Base-by-base conservation (phyloP, 2,888 invertebrate genomes). In the Morpho achilles region DNA sequence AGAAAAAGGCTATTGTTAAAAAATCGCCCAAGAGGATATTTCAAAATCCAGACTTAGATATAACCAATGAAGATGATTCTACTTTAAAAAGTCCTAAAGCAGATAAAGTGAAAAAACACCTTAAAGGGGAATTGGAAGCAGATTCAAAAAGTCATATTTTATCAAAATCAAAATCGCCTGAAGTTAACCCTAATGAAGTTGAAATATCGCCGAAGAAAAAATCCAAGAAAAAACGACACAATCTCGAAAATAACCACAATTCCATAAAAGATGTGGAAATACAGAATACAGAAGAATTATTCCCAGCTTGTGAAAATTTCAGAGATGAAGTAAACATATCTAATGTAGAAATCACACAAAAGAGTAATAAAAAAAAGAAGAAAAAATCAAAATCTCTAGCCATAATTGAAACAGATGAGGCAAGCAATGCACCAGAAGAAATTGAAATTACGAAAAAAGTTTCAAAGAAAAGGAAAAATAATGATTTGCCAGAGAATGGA, bases 11-110 rank as follows among this genome's bases (percentile, higher is more conserved):
- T 43, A 79, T 90, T 23, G 77, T 84, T 6, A 90, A 90, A 63
- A 90, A 89, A 60, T 88, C 89, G 0, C 90, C 90, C 0, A 90
- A 90, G 66, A 80, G 90, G 60, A 90, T 90, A 68, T 90, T 90
- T 52, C 73, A 87, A 64, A 87, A 83, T 58, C 77, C 81, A 3
- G 86, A 87, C 53, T 67, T 83, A 59, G 87, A 88, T 52, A 62
- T 67, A 3, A 77, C 79, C 0, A 76, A 74, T 8, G 72, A 70
- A n/a, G 80, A 81, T 51, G 68, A 68, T 50, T 46, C 63, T 7
- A 70, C 58, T 58, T 2, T 69, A 4, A 61, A 59, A 0, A 87
- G 85, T 60, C 84, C 87, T 0, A 83, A 84, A 60, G 82, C 82
- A 8, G 82, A 87, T 8, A 89, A 88, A 70, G 88, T 84, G 1